Evolutionary conservation across 2,797 vertebrate species (phyloP).

Genomic region (Chelonia mydas): DNA sequence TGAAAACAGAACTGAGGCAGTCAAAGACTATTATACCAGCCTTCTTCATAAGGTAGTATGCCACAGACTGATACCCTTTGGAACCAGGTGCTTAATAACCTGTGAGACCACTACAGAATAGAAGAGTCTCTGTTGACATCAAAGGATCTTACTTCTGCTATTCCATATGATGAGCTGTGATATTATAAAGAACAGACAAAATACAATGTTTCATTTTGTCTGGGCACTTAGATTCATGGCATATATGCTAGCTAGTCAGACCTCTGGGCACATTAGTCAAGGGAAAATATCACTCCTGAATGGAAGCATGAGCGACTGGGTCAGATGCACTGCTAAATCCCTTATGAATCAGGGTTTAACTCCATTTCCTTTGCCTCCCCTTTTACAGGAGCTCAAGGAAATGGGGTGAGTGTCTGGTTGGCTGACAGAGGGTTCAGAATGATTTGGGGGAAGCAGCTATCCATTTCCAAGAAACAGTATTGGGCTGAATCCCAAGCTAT

Average conservation of each 20-base stretch:
- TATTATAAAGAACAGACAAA: not conserved
- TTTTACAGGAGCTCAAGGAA: not conserved
- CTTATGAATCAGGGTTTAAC: not conserved
- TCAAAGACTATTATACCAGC: not conserved
- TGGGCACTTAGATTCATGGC: not conserved
- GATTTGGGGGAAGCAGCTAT: too few relatives aligned
- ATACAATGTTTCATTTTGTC: constrained; percentile 7
- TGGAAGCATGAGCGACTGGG: not conserved
- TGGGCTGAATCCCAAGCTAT: too few relatives aligned
- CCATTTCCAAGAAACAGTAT: too few relatives aligned
- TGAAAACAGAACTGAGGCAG: constrained; percentile 5
- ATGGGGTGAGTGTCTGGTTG: not conserved
- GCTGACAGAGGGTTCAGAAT: too few relatives aligned
- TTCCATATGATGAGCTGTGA: not conserved
- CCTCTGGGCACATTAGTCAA: not conserved
- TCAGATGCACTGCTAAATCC: not conserved
- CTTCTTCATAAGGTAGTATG: not conserved
- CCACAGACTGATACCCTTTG: not conserved
- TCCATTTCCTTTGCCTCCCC: constrained; percentile 8
- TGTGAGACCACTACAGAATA: not conserved
- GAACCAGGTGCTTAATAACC: constrained; percentile 30
- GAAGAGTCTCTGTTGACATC: constrained; percentile 24
- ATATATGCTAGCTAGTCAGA: not conserved
- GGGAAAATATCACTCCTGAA: constrained; percentile 17
- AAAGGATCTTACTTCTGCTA: not conserved